A percentile compares a stretch with the other conserved stretches of the same genome.
Evolutionary conservation across 1,140 invertebrate species (phyloP).

Genomic region (Trigoniulus corallinus): DNA sequence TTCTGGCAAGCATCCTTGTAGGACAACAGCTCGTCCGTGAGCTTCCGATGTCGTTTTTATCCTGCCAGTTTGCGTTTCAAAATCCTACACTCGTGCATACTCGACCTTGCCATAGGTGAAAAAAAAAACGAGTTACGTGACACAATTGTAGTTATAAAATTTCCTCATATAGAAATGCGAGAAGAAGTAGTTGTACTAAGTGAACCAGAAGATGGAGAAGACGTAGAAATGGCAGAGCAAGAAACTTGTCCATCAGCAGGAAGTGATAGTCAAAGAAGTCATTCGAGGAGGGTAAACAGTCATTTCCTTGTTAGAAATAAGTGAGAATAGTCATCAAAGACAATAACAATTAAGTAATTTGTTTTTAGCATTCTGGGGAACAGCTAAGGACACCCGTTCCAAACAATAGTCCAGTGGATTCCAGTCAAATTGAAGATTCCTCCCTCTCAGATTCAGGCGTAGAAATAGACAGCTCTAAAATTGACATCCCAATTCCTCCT

Average conservation of each 20-base stretch:
- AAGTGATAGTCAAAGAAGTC: conserved; percentile 1
- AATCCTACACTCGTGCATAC: too few relatives aligned
- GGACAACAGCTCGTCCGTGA: too few relatives aligned
- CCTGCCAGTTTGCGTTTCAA: too few relatives aligned
- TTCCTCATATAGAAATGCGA: conserved; percentile 23
- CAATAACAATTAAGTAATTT: neutral
- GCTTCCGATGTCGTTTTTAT: too few relatives aligned
- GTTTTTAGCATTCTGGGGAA: neutral
- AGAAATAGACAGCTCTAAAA: conserved; percentile 24
- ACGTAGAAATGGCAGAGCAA: conserved; percentile 20
- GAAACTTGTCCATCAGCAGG: conserved; percentile 8
- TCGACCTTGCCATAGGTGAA: too few relatives aligned
- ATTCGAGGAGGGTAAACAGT: conserved; percentile 10
- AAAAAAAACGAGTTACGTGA: too few relatives aligned
- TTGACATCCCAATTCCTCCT: conserved; percentile 40
- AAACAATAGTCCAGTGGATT: neutral
- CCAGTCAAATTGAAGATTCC: neutral
- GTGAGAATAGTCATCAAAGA: neutral
- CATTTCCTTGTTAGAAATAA: too few relatives aligned
- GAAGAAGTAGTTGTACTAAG: conserved; percentile 24
- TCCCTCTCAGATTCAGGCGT: neutral
- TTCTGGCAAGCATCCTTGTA: too few relatives aligned
- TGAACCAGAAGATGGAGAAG: conserved; percentile 16
- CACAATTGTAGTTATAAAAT: too few relatives aligned
- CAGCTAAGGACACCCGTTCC: neutral